These are phyloP conservation scores for Baryphthengus martii DNA, from an alignment of 2,113 vertebrate genomes.

Conservation along the genomic window DNA sequence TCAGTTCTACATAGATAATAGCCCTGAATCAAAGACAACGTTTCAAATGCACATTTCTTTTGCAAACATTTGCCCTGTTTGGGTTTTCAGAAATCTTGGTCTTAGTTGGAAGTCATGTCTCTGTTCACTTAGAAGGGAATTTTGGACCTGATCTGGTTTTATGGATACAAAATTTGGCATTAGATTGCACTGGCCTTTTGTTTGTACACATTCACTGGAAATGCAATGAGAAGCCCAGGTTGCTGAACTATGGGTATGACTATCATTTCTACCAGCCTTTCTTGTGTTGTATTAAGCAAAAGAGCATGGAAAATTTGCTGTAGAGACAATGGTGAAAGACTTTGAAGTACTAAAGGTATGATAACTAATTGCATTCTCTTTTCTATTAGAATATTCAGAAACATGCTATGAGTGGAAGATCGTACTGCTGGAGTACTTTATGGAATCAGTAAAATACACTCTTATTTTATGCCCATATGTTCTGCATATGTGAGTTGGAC, in stretches of 20 bases:
- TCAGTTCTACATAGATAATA: background rate
- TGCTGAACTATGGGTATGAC: background rate
- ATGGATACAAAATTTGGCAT: background rate
- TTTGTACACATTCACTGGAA: background rate
- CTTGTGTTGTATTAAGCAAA: background rate
- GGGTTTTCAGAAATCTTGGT: background rate
- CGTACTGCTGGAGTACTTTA: background rate
- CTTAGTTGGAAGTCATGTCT: background rate
- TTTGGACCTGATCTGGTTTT: background rate
- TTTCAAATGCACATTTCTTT: background rate
- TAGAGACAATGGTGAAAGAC: constrained; percentile 1
- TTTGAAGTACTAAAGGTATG: constrained; percentile 7
- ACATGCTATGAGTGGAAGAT: constrained; percentile 1
- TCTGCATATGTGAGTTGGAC: background rate
- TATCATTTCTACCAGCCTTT: background rate
- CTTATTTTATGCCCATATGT: background rate
- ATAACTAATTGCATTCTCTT: constrained; percentile 12
- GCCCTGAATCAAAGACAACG: background rate
- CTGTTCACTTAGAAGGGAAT: background rate
- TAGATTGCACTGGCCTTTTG: background rate
- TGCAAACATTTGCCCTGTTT: background rate
- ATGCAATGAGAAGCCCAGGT: background rate
- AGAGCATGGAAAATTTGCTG: background rate
- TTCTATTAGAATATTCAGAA: constrained; percentile 32
- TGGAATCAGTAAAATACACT: background rate